Evolutionary conservation across 2,113 vertebrate species (phyloP).

Genomic region (Callionymus lyra): DNA sequence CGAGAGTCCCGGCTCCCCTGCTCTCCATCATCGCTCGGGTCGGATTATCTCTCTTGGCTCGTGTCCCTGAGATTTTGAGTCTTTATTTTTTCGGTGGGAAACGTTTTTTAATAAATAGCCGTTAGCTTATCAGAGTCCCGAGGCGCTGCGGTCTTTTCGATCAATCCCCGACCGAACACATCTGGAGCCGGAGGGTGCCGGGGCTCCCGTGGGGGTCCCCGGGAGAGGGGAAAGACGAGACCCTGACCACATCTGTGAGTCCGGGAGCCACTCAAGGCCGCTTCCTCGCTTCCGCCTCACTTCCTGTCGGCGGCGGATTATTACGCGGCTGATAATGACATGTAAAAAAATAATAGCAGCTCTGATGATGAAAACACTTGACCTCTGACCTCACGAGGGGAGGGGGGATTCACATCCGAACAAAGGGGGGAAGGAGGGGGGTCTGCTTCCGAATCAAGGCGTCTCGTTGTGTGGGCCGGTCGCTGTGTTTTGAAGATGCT

Average conservation of each 20-base stretch:
- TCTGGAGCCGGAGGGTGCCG: no score
- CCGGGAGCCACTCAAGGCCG: constrained; percentile 34
- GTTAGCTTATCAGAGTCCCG: constrained; percentile 39
- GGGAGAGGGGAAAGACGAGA: constrained; percentile 1
- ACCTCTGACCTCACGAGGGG: constrained; percentile 21
- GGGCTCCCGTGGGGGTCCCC: constrained; percentile 45
- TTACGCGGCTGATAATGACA: constrained; percentile 39
- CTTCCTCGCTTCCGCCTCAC: constrained; percentile 30
- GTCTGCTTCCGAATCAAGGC: constrained; percentile 32
- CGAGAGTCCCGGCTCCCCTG: constrained; percentile 11
- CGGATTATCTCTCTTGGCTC: constrained; percentile 40
- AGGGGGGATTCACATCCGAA: constrained; percentile 34
- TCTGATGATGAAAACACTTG: constrained; percentile 43
- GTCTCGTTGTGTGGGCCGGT: constrained; percentile 56
- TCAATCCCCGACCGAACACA: no score
- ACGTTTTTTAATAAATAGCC: constrained; percentile 22
- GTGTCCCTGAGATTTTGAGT: no score
- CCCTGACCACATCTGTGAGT: constrained; percentile 47
- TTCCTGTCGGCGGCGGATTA: constrained; percentile 37
- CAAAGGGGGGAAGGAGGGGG: constrained; percentile 19
- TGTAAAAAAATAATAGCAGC: constrained; percentile 36
- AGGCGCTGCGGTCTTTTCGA: no score
- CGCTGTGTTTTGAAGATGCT: constrained; percentile 28
- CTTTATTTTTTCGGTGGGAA: constrained; percentile 38
- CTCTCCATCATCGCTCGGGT: constrained; percentile 29